Base-by-base conservation (phyloP, 2,113 vertebrate genomes). In the Petroica traversi region DNA sequence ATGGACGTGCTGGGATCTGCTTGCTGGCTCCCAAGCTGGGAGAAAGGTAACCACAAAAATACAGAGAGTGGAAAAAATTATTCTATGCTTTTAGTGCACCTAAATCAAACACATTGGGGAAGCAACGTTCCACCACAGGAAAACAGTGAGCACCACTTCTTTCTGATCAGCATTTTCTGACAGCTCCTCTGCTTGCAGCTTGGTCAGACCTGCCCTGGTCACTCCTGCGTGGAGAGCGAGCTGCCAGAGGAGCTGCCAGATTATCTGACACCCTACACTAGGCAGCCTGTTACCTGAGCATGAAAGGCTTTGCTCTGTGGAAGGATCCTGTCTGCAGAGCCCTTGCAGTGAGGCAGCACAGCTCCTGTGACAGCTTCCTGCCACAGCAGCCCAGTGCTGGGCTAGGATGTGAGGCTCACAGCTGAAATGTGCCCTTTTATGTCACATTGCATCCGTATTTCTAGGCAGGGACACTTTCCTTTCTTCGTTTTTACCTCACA, bases 61-160 rank as follows among this genome's bases (percentile, higher is more conserved):
- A 87, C 73, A 79, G n/a, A 79, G 92, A 58, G 74, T 78, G 94
- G 80, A 95, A 96, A 96, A 96, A 86, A 90, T 67, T 52, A 93
- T 59, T 57, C 88, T 26, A 24, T 77, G 41, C 43, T 93, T 82
- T 51, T 61, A 67, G n/a, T 51, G 71, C 59, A 71, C 72, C 76
- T 94, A 80, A 79, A 73, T 86, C 79, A 93, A 80, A 93, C 43
- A 26, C 46, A 14, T 0, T 0, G 1, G 71, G 51, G 76, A 88
- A 92, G 64, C 40, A 43, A 59, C 66, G 59, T 12, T 85, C 68
- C 64, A 88, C 7, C 51, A 73, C 19, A 17, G 8, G 63, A 69
- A 93, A 90, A 68, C 1, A 5, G 63, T 28, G 66, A 77, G 59
- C 23, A 18, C 51, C 15, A 12, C 45, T 45, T 1, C 36, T 71